Percentiles rank a stretch among this genome's conserved stretches.
phyloP scores from a whole-genome alignment of 2,113 vertebrate species.

The Muntiacus muntjak region DNA sequence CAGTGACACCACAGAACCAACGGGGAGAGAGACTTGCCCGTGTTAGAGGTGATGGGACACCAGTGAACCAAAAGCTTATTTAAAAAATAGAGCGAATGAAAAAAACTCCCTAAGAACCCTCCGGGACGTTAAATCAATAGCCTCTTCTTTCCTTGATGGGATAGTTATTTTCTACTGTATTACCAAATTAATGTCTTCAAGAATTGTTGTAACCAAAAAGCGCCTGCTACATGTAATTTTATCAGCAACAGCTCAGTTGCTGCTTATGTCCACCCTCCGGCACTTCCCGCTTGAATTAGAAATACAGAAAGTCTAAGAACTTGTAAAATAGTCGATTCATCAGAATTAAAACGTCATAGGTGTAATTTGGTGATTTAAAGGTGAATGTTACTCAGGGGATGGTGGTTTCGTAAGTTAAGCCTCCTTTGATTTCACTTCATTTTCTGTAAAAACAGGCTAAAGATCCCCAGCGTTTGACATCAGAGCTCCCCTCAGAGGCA shows the following conservation, averaged over 20 bases:
- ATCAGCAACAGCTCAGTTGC: neutral
- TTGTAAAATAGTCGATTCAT: neutral
- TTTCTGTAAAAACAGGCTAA: neutral
- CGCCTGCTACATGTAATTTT: neutral
- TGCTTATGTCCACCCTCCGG: neutral
- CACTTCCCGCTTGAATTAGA: neutral
- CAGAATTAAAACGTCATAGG: neutral
- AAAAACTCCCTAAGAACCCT: neutral
- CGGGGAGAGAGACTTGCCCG: neutral
- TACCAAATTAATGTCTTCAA: neutral
- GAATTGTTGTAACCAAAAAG: neutral
- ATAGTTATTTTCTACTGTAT: neutral
- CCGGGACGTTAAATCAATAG: neutral
- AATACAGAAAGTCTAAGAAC: neutral
- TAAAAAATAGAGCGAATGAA: neutral
- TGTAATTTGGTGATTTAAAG: neutral
- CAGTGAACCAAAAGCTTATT: neutral
- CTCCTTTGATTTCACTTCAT: neutral
- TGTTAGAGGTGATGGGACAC: neutral
- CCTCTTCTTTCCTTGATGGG: neutral
- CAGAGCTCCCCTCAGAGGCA: neutral
- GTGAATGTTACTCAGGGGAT: neutral
- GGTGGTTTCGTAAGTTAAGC: neutral
- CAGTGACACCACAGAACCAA: neutral
- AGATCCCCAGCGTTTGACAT: neutral